Base-by-base conservation (phyloP, 2,888 invertebrate species). In the Spodoptera picta region DNA sequence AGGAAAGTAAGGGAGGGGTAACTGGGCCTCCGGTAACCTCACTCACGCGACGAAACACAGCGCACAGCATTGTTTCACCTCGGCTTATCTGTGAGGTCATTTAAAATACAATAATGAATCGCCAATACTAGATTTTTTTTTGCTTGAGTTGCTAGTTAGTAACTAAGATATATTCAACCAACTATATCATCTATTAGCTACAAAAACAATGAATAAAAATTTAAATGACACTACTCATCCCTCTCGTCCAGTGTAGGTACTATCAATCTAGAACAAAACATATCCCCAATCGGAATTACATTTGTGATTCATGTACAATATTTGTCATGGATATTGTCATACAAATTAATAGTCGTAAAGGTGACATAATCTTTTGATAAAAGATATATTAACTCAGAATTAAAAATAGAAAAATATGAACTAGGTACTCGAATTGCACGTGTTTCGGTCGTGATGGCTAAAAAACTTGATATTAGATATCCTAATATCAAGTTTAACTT, bases 341-440 rank as follows among this genome's bases (percentile, higher is more conserved):
- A 48, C 44, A 64, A 46, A 63, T 56, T 51, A 56, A 64, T 48
- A 31, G 60, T 47, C n/a, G 7, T 51, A 10, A 57, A 75, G 55
- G 50, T 75, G 68, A 64, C 44, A 60, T 68, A 65, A 69, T 72
- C 65, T 46, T 69, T 69, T 64, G 60, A 71, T 74, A 67, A 71
- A 62, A 66, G 52, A 64, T 60, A 56, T 10, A 58, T 75, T 61
- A 66, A 60, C 60, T 61, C 67, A 67, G 67, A 51, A 56, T 56
- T 70, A 67, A 63, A 74, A 73, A 73, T 74, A 73, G 63, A 68
- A 19, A 14, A 63, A 54, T 53, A 53, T 70, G 43, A 50, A 58
- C 67, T 67, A 61, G 53, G 44, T 56, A 61, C 56, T 46, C 56
- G 41, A 41, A 49, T 42, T 47, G 46, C 69, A 55, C 47, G 72